These are phyloP conservation scores for Myiotriccus ornatus DNA, from an alignment of 2,797 vertebrate genomes.

Conservation along the genomic window DNA sequence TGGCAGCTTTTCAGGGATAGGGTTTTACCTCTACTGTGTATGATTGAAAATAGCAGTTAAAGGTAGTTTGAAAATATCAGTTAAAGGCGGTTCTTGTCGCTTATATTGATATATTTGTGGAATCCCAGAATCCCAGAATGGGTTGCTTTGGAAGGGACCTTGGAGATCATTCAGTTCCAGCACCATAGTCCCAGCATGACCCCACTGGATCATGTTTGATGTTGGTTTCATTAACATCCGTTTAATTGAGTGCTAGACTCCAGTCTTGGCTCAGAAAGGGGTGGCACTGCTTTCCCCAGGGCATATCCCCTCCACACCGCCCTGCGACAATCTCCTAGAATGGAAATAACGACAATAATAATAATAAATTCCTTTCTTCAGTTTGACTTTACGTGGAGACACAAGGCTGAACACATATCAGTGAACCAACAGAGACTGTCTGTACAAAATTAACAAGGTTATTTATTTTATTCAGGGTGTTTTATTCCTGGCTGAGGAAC, in stretches of 20 bases:
- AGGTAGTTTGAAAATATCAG: not conserved
- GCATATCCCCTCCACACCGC: not conserved
- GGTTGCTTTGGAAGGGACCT: not conserved
- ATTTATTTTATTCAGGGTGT: not conserved
- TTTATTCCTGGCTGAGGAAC: not conserved
- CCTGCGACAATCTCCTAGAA: not conserved
- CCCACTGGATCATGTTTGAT: not conserved
- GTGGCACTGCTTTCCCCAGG: not conserved
- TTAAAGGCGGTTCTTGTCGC: not conserved
- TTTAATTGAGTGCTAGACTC: not conserved
- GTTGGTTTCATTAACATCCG: accelerated
- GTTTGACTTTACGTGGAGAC: not conserved
- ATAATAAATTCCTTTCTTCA: not conserved
- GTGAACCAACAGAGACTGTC: not conserved
- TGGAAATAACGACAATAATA: not conserved
- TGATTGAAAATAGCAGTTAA: accelerated
- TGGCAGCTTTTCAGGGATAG: not conserved
- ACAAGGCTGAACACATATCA: not conserved
- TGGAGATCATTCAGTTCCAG: not conserved
- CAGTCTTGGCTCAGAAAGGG: not conserved
- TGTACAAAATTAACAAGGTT: constrained; percentile 6
- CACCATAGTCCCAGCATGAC: accelerated
- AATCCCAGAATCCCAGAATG: accelerated
- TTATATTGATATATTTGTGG: not conserved
- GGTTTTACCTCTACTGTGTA: not conserved